phyloP scores from a whole-genome alignment of 1,140 invertebrate genomes.

The Tetramorium simillimum region DNA sequence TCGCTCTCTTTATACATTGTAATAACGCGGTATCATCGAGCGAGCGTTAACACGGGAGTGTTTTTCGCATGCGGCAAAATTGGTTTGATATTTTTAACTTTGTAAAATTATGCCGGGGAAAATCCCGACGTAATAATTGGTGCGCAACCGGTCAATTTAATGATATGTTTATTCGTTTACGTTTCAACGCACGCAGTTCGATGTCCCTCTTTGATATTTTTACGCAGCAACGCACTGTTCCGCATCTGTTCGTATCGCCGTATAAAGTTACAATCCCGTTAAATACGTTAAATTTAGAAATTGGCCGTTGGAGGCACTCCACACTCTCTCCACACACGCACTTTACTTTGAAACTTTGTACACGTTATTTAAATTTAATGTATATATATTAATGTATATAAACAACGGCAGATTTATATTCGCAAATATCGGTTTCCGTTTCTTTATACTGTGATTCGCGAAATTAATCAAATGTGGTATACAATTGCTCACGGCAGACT shows the following conservation, averaged over 20 bases:
- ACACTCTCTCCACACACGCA: neutral
- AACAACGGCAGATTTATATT: neutral
- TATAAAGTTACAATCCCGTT: slow-evolving; percentile 26
- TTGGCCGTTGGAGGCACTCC: neutral
- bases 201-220: slow-evolving; percentile 26
- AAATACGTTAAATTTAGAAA: slow-evolving; percentile 54
- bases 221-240: neutral
- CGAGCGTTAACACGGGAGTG: neutral
- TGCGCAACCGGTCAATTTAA: neutral
- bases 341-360: neutral
- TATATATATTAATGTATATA: neutral
- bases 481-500: neutral
- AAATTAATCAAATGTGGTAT: neutral
- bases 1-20: neutral
- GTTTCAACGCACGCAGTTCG: neutral
- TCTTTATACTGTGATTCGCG: neutral
- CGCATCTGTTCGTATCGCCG: neutral
- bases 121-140: slow-evolving; percentile 4
- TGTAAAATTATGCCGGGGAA: slow-evolving; percentile 11
- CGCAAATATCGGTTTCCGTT: neutral
- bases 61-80: neutral
- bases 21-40: neutral
- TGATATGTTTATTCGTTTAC: slow-evolving; percentile 37
- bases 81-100: slow-evolving; percentile 19
- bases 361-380: neutral